These are phyloP conservation scores for Oryzaephilus surinamensis DNA, from an alignment of 1,140 invertebrate genomes.

Conservation along the genomic window DNA sequence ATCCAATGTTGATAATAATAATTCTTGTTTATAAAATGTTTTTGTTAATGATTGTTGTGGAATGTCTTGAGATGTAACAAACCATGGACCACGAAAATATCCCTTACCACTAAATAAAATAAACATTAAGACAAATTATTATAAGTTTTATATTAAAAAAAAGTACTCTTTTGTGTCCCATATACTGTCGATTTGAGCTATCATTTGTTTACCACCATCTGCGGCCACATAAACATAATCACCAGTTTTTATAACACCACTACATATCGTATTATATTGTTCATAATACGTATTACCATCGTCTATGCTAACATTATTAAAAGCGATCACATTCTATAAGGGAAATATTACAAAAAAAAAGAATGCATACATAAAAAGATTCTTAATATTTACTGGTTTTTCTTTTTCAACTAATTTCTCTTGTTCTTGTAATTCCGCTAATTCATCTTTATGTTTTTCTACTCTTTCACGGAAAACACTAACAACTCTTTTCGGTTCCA, in stretches of 20 bases:
- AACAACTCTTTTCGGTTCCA: constrained; percentile 78
- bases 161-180: constrained; percentile 80
- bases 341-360: constrained; percentile 20
- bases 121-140: constrained; percentile 14
- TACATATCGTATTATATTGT: constrained; percentile 76
- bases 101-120: constrained; percentile 63
- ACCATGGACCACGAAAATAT: constrained; percentile 88
- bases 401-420: constrained; percentile 70
- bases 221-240: constrained; percentile 91
- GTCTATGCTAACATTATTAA: constrained; percentile 46
- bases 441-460: constrained; percentile 83
- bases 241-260: constrained; percentile 75
- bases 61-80: constrained; percentile 81
- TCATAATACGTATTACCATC: constrained; percentile 81
- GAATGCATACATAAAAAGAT: constrained; percentile 6
- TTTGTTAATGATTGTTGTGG: constrained; percentile 56
- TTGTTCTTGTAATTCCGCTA: constrained; percentile 71
- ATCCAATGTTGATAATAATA: constrained; percentile 84
- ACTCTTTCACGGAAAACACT: constrained; percentile 88
- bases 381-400: constrained; percentile 49
- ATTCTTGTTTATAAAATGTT: constrained; percentile 92
- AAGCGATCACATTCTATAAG: constrained; percentile 65
- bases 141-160: constrained; percentile 1
- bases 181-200: constrained; percentile 89
- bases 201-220: constrained; percentile 73